Conservation (phyloP, 1,140 invertebrate species). For the Drosophila pallidifrons region DNA sequence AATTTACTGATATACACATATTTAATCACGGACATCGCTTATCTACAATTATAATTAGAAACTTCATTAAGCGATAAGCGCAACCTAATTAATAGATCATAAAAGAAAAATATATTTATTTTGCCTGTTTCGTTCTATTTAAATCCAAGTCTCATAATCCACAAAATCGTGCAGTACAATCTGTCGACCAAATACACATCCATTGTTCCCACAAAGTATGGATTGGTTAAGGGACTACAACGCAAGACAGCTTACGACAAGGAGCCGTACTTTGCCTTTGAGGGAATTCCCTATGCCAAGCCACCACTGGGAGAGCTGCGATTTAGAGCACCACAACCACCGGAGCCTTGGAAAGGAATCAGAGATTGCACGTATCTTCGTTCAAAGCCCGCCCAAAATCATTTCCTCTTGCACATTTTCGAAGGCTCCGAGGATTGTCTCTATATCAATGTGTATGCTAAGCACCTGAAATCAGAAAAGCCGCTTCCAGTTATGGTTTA, state of each 20-base stretch:
- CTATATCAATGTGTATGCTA: conserved; percentile 73
- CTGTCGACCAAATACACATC: conserved; percentile 55
- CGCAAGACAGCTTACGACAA: conserved; percentile 59
- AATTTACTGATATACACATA: neutral
- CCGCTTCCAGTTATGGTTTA: conserved; percentile 88
- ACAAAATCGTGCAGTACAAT: conserved; percentile 62
- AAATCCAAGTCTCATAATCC: conserved; percentile 55
- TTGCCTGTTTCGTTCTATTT: neutral
- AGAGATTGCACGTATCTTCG: conserved; percentile 82
- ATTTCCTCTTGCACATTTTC: conserved; percentile 50
- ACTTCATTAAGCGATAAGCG: conserved; percentile 23
- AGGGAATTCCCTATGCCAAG: conserved; percentile 89
- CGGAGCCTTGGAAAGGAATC: conserved; percentile 85
- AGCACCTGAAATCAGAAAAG: conserved; percentile 51
- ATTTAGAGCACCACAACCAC: conserved; percentile 87
- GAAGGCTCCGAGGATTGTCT: conserved; percentile 76
- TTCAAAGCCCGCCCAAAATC: conserved; percentile 64
- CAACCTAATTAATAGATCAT: conserved; percentile 28
- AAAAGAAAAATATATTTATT: conserved; percentile 1
- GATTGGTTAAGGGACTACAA: conserved; percentile 54
- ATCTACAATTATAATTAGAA: neutral
- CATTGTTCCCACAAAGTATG: conserved; percentile 49
- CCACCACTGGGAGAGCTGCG: conserved; percentile 88
- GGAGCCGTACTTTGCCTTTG: conserved; percentile 77
- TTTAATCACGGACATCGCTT: neutral